A percentile compares a stretch with the other conserved stretches of the same genome.
phyloP scores from a whole-genome alignment of 2,113 vertebrate genomes.

The Morone chrysops region DNA sequence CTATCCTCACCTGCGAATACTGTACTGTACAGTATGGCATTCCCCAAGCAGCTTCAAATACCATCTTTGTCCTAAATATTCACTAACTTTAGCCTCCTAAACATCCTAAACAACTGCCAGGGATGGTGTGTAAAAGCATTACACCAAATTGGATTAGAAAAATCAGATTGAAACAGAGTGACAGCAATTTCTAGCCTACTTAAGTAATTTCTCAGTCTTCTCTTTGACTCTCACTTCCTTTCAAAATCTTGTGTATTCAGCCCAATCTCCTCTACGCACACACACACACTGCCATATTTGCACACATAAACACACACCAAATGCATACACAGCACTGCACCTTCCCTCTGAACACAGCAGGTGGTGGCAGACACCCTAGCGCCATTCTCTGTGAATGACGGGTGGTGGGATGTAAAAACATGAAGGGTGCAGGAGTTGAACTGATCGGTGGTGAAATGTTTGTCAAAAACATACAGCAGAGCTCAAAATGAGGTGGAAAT shows the following conservation, averaged over 20 bases:
- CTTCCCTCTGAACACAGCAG: conserved; percentile 72
- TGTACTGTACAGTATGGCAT: not conserved
- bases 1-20: conserved; percentile 20
- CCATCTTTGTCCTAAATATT: conserved; percentile 28
- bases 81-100: conserved; percentile 20
- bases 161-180: conserved; percentile 23
- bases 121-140: conserved; percentile 21
- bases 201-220: not conserved
- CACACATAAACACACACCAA: conserved; percentile 47
- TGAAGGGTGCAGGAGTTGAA: conserved; percentile 62
- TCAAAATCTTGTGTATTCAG: not conserved
- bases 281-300: not conserved
- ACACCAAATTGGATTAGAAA: conserved; percentile 38
- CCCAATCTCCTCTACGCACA: conserved; percentile 1
- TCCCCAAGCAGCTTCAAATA: conserved; percentile 24
- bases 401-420: conserved; percentile 73
- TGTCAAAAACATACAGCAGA: conserved; percentile 55
- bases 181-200: not conserved
- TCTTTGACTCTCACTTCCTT: conserved; percentile 2
- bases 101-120: conserved; percentile 21
- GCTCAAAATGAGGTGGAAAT: conserved; percentile 53
- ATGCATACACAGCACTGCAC: conserved; percentile 32
- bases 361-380: conserved; percentile 68
- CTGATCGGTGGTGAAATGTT: conserved; percentile 69
- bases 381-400: conserved; percentile 59